Conservation (phyloP, 2,888 invertebrate species). For the Punctoribates punctum region DNA sequence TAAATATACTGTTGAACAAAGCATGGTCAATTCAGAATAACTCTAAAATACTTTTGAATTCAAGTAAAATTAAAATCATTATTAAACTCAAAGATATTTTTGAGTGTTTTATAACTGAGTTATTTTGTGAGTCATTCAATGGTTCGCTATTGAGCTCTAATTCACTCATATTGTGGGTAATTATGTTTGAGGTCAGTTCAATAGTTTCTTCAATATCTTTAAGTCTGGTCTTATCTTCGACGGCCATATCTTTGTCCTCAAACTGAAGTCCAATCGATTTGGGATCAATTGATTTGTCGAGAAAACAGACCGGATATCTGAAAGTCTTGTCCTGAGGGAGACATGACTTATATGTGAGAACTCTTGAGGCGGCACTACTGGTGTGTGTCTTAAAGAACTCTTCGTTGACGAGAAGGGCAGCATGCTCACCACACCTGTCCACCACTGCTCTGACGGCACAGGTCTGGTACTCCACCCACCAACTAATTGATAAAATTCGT, state of each 20-base stretch:
- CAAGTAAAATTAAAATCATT: no score
- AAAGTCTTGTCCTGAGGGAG: not conserved
- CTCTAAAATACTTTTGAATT: no score
- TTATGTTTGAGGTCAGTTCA: not conserved
- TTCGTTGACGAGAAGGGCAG: not conserved
- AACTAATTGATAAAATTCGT: not conserved
- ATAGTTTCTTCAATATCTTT: no score
- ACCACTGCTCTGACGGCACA: not conserved
- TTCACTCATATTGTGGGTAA: no score
- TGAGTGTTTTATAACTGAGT: no score
- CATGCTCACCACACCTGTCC: constrained; percentile 10
- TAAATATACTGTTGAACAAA: no score
- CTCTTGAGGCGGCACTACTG: not conserved
- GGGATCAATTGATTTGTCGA: constrained; percentile 13
- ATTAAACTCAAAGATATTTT: no score
- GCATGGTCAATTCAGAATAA: no score
- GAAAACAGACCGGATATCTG: constrained; percentile 8
- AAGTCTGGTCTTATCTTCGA: not conserved
- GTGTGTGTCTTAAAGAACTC: not conserved
- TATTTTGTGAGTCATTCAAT: no score
- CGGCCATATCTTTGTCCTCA: not conserved
- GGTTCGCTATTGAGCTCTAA: no score
- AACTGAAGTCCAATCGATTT: not conserved
- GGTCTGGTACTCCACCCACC: constrained; percentile 32
- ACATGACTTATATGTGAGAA: constrained; percentile 11